Evolutionary conservation across 2,797 vertebrate genomes (phyloP).

Genomic region (Squalus acanthias): DNA sequence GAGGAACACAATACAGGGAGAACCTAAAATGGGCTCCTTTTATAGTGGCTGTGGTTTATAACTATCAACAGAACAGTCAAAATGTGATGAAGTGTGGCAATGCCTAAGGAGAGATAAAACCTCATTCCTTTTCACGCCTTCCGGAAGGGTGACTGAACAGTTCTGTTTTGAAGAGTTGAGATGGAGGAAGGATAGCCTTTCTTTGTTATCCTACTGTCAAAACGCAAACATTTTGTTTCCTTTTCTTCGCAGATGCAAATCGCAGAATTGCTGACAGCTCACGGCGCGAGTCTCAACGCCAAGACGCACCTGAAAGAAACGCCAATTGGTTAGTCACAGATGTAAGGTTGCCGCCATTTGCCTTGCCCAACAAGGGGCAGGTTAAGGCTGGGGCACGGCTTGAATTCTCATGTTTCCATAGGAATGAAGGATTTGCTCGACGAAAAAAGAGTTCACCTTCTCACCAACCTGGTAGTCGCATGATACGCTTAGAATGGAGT

Average conservation of each 20-base stretch:
- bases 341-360: not conserved
- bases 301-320: conserved; percentile 93
- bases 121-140: not conserved
- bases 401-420: not conserved
- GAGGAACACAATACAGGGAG: not conserved
- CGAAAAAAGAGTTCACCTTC: not conserved
- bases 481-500: not conserved
- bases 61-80: not conserved
- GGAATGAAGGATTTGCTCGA: not conserved
- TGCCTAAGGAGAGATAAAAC: not conserved
- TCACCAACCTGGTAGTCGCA: no score
- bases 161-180: not conserved
- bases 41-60: not conserved
- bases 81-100: not conserved
- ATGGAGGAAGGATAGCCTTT: not conserved
- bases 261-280: conserved; percentile 86
- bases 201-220: not conserved
- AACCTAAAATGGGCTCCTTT: not conserved
- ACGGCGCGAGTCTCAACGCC: conserved; percentile 85
- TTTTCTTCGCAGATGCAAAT: conserved; percentile 77
- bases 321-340: conserved; percentile 74
- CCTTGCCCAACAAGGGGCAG: not conserved
- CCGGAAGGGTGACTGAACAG: not conserved
- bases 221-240: not conserved
- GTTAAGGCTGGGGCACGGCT: not conserved